Percentiles rank a stretch among this genome's conserved stretches.
phyloP scores from a whole-genome alignment of 2,113 vertebrate genomes.

The Seriola dumerili region DNA sequence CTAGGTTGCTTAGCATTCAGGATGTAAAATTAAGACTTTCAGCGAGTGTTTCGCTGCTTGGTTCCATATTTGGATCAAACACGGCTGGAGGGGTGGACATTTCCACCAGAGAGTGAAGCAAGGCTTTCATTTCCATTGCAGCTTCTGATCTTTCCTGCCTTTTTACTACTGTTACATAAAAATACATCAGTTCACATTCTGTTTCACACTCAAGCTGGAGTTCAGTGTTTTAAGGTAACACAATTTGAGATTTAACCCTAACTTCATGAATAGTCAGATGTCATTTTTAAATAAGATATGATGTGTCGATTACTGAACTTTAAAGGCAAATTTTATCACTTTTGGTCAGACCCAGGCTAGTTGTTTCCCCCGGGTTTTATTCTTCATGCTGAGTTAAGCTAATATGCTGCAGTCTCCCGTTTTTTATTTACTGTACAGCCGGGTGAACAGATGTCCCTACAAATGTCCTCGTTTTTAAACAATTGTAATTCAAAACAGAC shows the following conservation, averaged over 20 bases:
- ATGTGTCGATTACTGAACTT: too few species aligned
- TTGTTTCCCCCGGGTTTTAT: neutral
- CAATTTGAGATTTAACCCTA: too few species aligned
- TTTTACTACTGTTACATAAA: conserved; percentile 63
- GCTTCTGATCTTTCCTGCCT: conserved; percentile 64
- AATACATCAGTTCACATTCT: conserved; percentile 40
- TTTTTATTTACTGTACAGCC: neutral
- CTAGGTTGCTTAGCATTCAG: conserved; percentile 42
- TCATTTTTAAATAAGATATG: neutral
- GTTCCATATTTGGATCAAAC: conserved; percentile 75
- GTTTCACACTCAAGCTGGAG: conserved; percentile 37
- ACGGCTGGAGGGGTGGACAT: conserved; percentile 46
- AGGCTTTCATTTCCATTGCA: conserved; percentile 69
- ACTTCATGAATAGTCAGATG: neutral
- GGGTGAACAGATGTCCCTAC: too few species aligned
- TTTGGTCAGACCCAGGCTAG: neutral
- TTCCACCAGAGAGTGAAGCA: conserved; percentile 42
- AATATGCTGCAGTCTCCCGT: neutral
- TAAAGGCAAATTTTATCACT: neutral
- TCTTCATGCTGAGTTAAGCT: neutral
- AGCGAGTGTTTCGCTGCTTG: conserved; percentile 33
- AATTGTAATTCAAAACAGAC: too few species aligned
- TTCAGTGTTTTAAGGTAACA: conserved; percentile 3
- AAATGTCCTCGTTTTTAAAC: too few species aligned
- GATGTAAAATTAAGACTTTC: conserved; percentile 51